Evolutionary conservation across 2,797 vertebrate genomes (phyloP).

Genomic region (Cetoscarus ocellatus): DNA sequence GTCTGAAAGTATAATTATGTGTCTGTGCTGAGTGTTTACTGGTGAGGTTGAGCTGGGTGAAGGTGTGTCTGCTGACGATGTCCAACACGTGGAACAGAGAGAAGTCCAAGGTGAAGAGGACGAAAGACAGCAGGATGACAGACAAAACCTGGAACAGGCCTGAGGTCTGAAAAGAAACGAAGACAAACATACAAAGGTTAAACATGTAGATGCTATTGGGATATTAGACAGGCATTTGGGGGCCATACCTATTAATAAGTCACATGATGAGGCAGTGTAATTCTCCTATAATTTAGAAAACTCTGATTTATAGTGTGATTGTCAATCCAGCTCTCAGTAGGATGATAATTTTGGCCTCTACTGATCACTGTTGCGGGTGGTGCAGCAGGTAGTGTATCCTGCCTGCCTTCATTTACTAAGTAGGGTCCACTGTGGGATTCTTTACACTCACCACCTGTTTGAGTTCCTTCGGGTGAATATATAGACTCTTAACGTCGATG

Average conservation of each 20-base stretch:
- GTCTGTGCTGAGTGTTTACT: slow-evolving; percentile 78
- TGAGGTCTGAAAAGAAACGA: slow-evolving; percentile 65
- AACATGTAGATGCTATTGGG: no score
- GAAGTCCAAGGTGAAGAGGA: slow-evolving; percentile 83
- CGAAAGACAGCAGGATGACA: slow-evolving; percentile 73
- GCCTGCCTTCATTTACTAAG: no score
- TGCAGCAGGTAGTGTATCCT: no score
- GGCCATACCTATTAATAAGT: no score
- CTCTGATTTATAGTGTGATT: no score
- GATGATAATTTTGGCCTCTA: no score
- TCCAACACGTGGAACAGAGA: slow-evolving; percentile 84
- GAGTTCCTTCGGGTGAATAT: slow-evolving; percentile 76
- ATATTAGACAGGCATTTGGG: no score
- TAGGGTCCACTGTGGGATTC: no score
- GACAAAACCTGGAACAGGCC: slow-evolving; percentile 84
- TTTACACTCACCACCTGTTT: slow-evolving; percentile 63
- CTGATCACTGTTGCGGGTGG: no score
- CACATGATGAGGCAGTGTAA: no score
- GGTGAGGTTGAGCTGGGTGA: slow-evolving; percentile 85
- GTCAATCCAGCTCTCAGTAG: no score
- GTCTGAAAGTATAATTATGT: slow-evolving; percentile 25
- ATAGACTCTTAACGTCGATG: slow-evolving; percentile 78
- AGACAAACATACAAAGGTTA: slow-evolving; percentile 13
- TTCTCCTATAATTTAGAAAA: no score
- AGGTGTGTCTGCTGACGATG: slow-evolving; percentile 86